Percentiles rank a stretch among this genome's conserved stretches.
Conservation (phyloP, 1,140 invertebrate genomes). For the Calliphora vicina region DNA sequence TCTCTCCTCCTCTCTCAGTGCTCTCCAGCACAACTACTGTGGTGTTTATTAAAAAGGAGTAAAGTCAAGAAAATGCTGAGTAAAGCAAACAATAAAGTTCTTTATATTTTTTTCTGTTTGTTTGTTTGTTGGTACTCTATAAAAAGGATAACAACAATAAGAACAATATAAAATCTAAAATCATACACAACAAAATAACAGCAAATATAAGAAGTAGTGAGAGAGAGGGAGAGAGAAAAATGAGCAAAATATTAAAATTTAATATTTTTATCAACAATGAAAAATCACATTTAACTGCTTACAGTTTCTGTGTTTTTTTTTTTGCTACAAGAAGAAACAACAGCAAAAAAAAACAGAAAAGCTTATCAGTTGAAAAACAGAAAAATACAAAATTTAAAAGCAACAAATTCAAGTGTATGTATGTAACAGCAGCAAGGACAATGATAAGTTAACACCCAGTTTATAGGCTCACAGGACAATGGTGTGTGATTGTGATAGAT, state of each 20-base stretch:
- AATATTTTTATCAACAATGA: constrained; percentile 30
- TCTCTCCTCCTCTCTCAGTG: no score
- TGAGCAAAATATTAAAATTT: constrained; percentile 32
- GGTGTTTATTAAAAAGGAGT: neutral
- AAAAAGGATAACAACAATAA: constrained; percentile 13
- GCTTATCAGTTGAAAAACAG: constrained; percentile 26
- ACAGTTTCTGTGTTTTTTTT: neutral
- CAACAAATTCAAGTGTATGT: neutral
- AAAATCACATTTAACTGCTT: constrained; percentile 32
- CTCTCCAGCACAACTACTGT: neutral
- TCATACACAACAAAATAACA: neutral
- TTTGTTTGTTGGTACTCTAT: neutral
- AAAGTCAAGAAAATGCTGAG: neutral
- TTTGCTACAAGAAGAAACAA: no score
- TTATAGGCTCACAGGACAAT: constrained; percentile 1
- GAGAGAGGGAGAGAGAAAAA: neutral
- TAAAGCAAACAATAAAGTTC: neutral
- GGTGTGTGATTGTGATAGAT: neutral
- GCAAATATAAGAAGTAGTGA: neutral
- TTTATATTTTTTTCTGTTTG: neutral
- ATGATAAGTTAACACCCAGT: neutral
- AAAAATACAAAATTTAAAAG: neutral
- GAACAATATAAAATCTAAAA: neutral
- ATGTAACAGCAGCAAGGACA: neutral
- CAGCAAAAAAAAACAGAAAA: neutral